Base-by-base conservation (phyloP, 2,888 invertebrate genomes). In the Lasioglossum oenotherae region DNA sequence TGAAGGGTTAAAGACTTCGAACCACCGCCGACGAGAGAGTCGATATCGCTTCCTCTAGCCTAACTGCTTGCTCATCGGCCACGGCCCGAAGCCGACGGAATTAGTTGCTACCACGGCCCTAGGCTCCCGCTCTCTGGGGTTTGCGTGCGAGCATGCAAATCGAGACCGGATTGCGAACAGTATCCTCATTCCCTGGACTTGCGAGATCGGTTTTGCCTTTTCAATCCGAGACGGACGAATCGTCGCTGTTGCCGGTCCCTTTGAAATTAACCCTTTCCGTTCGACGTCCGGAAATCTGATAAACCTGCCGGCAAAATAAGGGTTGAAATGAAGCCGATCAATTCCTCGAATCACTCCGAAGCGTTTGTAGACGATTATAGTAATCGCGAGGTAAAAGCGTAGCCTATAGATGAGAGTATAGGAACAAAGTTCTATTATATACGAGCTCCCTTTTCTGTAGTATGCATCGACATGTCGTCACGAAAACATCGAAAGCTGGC, bases 11-110 rank as follows among this genome's bases (percentile, higher is more conserved):
- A 83, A 82, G 87, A 77, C 78, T 67, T 35, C 31, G 67, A 64
- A 57, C 57, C n/a, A 49, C 53, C 81, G 19, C 64, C 60, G 72
- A 57, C 57, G 57, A 69, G 35, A 35, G 4, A 35, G 72, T 73
- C 85, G 81, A 85, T 85, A 86, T 86, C 76, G 79, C 74, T 86
- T 77, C 74, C 79, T 72, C 79, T 64, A 64, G 78, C 67, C 71
- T 77, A 86, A 86, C 82, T 77, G 72, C 71, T 75, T 78, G 69
- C 82, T 79, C 85, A 27, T 79, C 77, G 82, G 38, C 74, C 74
- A 31, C 27, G 1, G n/a, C 16, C 6, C 35, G 74, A 49, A 53
- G 35, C 74, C 23, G 16, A 31, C 35, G 71, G 53, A 53, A 82
- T 76, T 80, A 80, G 79, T 76, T 75, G 6, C 60, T 19, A 8